Evolutionary conservation across 2,797 vertebrate genomes (phyloP), one percentile per base, ranked within the genome.

Genomic region (Bovichtus diacanthus): DNA sequence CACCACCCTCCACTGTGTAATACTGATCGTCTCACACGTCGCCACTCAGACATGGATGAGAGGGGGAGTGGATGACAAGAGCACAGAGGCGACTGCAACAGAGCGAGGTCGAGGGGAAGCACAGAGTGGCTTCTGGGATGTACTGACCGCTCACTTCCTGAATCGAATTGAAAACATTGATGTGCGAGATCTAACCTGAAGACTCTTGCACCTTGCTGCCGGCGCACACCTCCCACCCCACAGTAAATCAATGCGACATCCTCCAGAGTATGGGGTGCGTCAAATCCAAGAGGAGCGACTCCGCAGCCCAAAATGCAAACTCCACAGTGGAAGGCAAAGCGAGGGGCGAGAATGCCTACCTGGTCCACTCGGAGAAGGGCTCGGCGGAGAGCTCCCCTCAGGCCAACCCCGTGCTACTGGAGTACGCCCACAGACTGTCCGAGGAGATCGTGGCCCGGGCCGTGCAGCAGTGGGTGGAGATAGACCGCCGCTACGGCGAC

Each of bases 241-340:
- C 49, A 65, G 29, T 38, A 63, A 85, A 63, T 85, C 88, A 69
- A 94, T 93, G 93, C 87, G 54, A 79, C 90, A 91, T 84, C 84
- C 76, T 80, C 82, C 59, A 82, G 91, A 96, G 91, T 74, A 99
- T 99, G 98, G 98, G 98, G 90, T 99, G 98, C 73, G 93, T 98
- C 90, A 99, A 99, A 94, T 99, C 98, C 87, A 99, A 98, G 94
- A 94, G 92, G 83, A 87, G 92, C 54, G 92, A 95, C 73, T 81
- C 92, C 0, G 88, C 92, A 1, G 88, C 91, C 77, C 93, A 95
- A n/a, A 90, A 90, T 51, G 85, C 94, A 0, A 83, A 90, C 85
- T 88, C 88, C 36, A 47, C 81, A 2, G 60, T 29, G 55, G 86
- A 93, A 2, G 82, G 74, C 78, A 84, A 87, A 19, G 54, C 80